Evolutionary conservation across 1,140 invertebrate species (phyloP).

Genomic region (Drosophila rufa): DNA sequence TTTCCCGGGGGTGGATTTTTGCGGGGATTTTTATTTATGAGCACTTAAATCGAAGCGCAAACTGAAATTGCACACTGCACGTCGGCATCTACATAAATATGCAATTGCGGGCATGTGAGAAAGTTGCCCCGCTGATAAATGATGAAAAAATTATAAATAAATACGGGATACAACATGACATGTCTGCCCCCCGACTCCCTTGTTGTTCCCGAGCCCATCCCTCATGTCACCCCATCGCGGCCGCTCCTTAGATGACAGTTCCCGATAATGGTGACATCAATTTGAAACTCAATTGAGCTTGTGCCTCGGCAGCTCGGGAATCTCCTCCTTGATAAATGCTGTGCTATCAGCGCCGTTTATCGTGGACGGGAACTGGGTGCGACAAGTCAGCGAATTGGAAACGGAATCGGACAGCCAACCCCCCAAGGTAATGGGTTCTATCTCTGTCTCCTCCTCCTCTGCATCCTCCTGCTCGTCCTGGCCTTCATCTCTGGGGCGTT

Average conservation of each 20-base stretch:
- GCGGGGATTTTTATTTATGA: slow-evolving; percentile 82
- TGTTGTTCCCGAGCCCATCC: slow-evolving; percentile 25
- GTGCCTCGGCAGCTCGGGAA: slow-evolving; percentile 14
- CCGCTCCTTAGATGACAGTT: slow-evolving; percentile 76
- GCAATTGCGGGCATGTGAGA: slow-evolving; percentile 79
- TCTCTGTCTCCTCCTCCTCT: neutral
- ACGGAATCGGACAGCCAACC: slow-evolving; percentile 34
- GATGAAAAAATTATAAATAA: slow-evolving; percentile 78
- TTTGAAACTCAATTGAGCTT: slow-evolving; percentile 84
- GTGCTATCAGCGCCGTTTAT: slow-evolving; percentile 80
- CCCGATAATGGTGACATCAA: slow-evolving; percentile 84
- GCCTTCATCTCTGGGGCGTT: slow-evolving; percentile 67
- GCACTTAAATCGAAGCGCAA: slow-evolving; percentile 84
- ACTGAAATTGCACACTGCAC: slow-evolving; percentile 71
- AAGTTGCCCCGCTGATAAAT: slow-evolving; percentile 72
- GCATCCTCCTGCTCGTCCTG: slow-evolving; percentile 6
- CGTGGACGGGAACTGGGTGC: slow-evolving; percentile 71
- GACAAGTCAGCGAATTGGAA: slow-evolving; percentile 81
- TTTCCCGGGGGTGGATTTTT: slow-evolving; percentile 21
- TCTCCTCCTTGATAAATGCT: slow-evolving; percentile 70
- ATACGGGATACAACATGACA: slow-evolving; percentile 56
- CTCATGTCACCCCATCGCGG: slow-evolving; percentile 39
- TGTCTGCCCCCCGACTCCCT: slow-evolving; percentile 23
- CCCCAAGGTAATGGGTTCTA: slow-evolving; percentile 50
- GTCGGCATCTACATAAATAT: slow-evolving; percentile 83